Evolutionary conservation across 2,888 invertebrate genomes (phyloP).

Genomic region (Aleiodes alternator): DNA sequence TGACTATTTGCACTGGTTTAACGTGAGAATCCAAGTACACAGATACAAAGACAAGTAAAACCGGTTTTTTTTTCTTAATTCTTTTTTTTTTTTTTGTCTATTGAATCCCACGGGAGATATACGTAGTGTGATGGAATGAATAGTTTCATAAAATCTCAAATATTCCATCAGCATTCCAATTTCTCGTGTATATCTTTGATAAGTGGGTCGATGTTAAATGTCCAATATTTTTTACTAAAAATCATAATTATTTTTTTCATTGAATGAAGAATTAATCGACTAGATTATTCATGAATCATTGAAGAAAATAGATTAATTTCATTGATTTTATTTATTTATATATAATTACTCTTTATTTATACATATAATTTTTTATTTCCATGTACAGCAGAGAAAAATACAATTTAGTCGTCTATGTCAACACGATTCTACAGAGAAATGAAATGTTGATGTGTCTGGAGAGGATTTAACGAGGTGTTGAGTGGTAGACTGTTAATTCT

Average conservation of each 20-base stretch:
- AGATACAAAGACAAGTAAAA: conserved; percentile 40
- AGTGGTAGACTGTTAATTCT: too few relatives aligned
- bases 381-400: conserved; percentile 39
- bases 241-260: too few relatives aligned
- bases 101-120: conserved; percentile 26
- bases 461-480: too few relatives aligned
- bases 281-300: not conserved
- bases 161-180: conserved; percentile 36
- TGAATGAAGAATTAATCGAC: conserved; percentile 4
- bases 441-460: too few relatives aligned
- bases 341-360: conserved; percentile 22
- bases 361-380: conserved; percentile 28
- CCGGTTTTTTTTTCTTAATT: conserved; percentile 46
- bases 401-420: conserved; percentile 10
- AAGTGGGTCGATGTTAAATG: conserved; percentile 42
- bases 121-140: conserved; percentile 17
- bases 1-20: conserved; percentile 29
- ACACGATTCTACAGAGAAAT: not conserved
- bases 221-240: not conserved
- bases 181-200: conserved; percentile 33
- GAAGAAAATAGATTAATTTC: not conserved
- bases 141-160: conserved; percentile 46
- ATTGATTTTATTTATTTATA: conserved; percentile 9
- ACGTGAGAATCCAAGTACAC: conserved; percentile 41
- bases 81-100: conserved; percentile 23